phyloP scores from a whole-genome alignment of 2,113 vertebrate genomes.

The Geothlypis trichas region DNA sequence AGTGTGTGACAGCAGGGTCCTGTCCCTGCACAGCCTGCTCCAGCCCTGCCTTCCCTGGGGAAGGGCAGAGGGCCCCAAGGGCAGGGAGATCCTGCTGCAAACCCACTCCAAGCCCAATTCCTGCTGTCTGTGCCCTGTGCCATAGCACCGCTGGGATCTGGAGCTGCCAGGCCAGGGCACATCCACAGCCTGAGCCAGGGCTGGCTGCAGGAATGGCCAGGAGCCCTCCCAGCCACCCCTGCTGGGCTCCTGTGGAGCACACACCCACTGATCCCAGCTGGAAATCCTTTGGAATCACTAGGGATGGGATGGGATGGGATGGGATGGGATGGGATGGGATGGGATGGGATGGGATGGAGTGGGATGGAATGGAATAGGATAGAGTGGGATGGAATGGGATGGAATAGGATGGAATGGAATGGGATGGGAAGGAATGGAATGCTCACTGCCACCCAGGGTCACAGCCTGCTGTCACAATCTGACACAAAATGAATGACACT shows the following conservation, averaged over 20 bases:
- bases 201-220: not conserved
- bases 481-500: too few relatives aligned
- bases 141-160: accelerated
- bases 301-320: not conserved
- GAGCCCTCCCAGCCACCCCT: not conserved
- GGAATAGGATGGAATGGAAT: too few relatives aligned
- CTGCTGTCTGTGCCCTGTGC: accelerated
- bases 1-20: not conserved
- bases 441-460: not conserved
- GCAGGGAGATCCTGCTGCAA: not conserved
- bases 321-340: too few relatives aligned
- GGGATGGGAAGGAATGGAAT: too few relatives aligned
- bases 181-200: not conserved
- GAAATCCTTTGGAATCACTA: not conserved
- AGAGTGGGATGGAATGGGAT: too few relatives aligned
- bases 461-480: not conserved
- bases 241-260: not conserved
- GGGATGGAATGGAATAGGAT: too few relatives aligned
- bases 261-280: not conserved
- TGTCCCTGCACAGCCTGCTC: not conserved
- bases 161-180: not conserved
- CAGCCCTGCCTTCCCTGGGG: accelerated
- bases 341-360: too few relatives aligned
- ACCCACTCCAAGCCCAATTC: not conserved
- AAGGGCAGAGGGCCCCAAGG: accelerated